Base-by-base conservation (phyloP, 1,140 invertebrate genomes). In the Spodoptera frugiperda region DNA sequence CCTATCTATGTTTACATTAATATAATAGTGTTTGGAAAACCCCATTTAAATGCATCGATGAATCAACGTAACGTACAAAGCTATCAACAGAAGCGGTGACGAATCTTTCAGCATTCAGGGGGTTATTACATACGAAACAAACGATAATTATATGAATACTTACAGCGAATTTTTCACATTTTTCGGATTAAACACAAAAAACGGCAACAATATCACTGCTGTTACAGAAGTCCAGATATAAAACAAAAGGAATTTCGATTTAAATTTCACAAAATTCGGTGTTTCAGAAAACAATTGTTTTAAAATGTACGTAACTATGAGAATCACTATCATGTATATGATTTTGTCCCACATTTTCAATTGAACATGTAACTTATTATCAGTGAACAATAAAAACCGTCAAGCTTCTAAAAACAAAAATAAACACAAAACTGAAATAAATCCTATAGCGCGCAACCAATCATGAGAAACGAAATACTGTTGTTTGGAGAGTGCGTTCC, bases 241-340 rank as follows among this genome's bases (percentile, higher is more conserved):
- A 82, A 94, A 94, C 19, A 94, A 83, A n/a, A 94, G 86, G 81
- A 94, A 94, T 87, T 94, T 94, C 15, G 90, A 93, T 80, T 94
- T 90, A 80, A 94, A 94, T 75, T 94, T 94, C 30, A 94, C 86
- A 76, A 89, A 88, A 85, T 94, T 94, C 49, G 93, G 90, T 17
- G 91, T 93, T 80, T 94, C 92, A 15, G 94, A 94, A 79, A 94
- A 89, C 44, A 94, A 80, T 88, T 94, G 88, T 81, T 94, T 94
- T 63, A 94, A 83, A 75, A 94, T 83, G 76, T 93, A 94, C 3
- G 93, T 91, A 44, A 90, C 84, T 51, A 92, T 61, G 54, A 84
- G 85, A 57, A 94, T 88, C 5, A 91, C 82, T 77, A 91, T 82
- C 72, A 90, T 75, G 78, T 94, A 94, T 80, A 93, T 84, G 30